Conservation (phyloP, 1,140 invertebrate genomes). For the Zaprionus tsacasi region DNA sequence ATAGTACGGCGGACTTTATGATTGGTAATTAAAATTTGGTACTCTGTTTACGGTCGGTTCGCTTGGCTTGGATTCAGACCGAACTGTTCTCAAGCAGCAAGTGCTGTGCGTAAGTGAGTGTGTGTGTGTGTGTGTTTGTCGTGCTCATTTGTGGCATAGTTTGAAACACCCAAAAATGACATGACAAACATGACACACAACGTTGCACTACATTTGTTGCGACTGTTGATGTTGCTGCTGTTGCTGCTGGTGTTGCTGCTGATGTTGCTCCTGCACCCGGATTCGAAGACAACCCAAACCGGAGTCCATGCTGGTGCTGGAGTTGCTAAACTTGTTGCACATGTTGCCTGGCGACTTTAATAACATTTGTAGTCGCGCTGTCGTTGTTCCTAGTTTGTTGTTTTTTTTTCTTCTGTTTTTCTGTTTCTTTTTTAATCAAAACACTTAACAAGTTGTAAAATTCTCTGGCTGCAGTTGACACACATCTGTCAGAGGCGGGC, state of each 20-base stretch:
- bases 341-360: conserved; percentile 56
- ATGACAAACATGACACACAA: conserved; percentile 62
- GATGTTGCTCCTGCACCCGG: conserved; percentile 67
- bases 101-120: conserved; percentile 31
- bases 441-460: conserved; percentile 81
- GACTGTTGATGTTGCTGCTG: conserved; percentile 27
- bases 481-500: conserved; percentile 72
- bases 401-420: conserved; percentile 22
- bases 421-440: conserved; percentile 67
- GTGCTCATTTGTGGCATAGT: conserved; percentile 22
- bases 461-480: conserved; percentile 74
- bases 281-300: conserved; percentile 62
- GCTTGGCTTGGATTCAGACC: conserved; percentile 43
- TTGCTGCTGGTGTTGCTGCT: conserved; percentile 36
- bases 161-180: conserved; percentile 57
- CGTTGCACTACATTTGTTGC: conserved; percentile 74
- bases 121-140: conserved; percentile 6
- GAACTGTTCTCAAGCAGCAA: conserved; percentile 44
- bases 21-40: conserved; percentile 69
- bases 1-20: conserved; percentile 47
- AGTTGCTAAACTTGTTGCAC: conserved; percentile 75
- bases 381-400: conserved; percentile 66
- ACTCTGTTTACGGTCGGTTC: conserved; percentile 54
- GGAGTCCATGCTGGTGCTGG: conserved; percentile 44
- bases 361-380: conserved; percentile 45